Evolutionary conservation across 2,888 invertebrate genomes (phyloP).

Genomic region (Ethmia dodecea): DNA sequence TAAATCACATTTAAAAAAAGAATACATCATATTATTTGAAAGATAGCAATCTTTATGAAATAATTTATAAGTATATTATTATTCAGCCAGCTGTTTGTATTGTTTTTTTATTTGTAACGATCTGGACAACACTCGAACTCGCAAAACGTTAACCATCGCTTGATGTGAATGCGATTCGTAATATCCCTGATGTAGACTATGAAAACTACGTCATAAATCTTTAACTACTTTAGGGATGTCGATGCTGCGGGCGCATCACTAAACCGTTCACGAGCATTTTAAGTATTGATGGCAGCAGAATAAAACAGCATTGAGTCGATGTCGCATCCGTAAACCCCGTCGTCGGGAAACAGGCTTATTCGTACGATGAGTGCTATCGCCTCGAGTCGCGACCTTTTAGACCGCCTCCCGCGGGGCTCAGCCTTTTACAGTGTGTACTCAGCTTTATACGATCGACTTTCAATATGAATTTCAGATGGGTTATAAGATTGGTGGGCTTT

Average conservation of each 20-base stretch:
- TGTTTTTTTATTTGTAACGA: no score
- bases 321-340: constrained; percentile 69
- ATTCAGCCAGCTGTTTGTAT: no score
- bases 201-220: no score
- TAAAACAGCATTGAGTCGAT: constrained; percentile 73
- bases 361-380: constrained; percentile 70
- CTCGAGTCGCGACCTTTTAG: constrained; percentile 65
- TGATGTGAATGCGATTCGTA: no score
- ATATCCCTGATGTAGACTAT: no score
- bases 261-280: constrained; percentile 62
- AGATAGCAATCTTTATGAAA: no score
- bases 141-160: no score
- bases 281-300: constrained; percentile 75
- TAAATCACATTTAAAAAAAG: no score
- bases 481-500: constrained; percentile 63
- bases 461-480: constrained; percentile 74
- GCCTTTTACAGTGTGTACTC: constrained; percentile 68
- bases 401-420: constrained; percentile 61
- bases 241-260: constrained; percentile 33
- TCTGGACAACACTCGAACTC: no score
- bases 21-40: no score
- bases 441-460: constrained; percentile 67
- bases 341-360: constrained; percentile 76
- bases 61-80: no score
- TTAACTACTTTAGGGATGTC: no score